Conservation (phyloP, 2,888 invertebrate species). For the Sisyra terminalis region DNA sequence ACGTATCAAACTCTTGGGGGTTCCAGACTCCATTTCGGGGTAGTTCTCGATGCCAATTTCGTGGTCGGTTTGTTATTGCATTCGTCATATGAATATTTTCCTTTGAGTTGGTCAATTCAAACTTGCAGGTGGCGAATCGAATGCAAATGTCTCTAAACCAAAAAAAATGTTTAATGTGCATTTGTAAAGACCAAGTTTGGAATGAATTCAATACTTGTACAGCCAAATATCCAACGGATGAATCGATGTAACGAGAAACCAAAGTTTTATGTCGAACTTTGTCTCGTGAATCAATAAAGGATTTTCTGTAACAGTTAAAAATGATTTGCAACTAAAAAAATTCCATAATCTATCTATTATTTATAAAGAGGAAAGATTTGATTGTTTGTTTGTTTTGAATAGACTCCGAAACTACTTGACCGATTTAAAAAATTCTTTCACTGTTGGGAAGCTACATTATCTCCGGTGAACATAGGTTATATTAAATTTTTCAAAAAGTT, state of each 20-base stretch:
- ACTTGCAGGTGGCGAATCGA: slow-evolving; percentile 71
- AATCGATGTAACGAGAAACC: slow-evolving; percentile 75
- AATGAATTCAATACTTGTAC: slow-evolving; percentile 41
- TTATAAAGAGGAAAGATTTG: no score
- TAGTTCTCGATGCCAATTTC: slow-evolving; percentile 44
- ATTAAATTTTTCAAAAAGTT: no score
- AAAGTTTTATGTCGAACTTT: slow-evolving; percentile 80
- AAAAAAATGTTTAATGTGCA: no score
- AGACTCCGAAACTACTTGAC: no score
- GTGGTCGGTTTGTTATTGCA: slow-evolving; percentile 69
- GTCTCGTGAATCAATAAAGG: slow-evolving; percentile 68
- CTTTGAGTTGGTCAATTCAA: slow-evolving; percentile 61
- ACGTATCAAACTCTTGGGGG: neutral
- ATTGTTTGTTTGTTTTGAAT: no score
- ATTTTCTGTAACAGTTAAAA: no score
- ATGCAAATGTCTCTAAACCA: slow-evolving; percentile 69
- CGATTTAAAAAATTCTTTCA: no score
- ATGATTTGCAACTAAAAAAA: no score
- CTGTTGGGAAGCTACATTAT: no score
- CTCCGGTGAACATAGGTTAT: no score
- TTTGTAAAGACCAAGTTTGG: no score
- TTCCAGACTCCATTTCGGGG: slow-evolving; percentile 26
- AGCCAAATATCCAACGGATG: slow-evolving; percentile 75
- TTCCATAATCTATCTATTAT: no score
- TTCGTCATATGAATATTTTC: slow-evolving; percentile 78